Percentiles rank a stretch among this genome's conserved stretches.
These are phyloP conservation scores for Protobothrops mucrosquamatus DNA, from an alignment of 2,113 vertebrate species.

Conservation along the genomic window DNA sequence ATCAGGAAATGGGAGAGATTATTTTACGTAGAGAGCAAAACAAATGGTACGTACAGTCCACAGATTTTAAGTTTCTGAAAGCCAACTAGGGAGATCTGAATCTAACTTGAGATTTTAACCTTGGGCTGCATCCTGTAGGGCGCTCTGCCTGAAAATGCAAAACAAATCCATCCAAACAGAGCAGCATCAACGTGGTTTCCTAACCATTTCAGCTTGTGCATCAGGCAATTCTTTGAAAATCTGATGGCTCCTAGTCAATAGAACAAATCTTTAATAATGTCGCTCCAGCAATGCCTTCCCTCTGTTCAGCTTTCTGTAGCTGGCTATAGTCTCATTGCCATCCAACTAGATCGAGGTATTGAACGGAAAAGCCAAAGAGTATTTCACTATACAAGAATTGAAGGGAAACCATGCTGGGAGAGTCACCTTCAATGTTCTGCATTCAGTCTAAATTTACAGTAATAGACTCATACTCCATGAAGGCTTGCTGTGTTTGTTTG, in stretches of 20 bases:
- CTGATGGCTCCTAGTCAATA: slow-evolving; percentile 39
- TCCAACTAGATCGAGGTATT: slow-evolving; percentile 44
- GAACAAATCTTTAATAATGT: slow-evolving; percentile 49
- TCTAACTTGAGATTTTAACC: background rate
- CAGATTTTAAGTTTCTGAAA: background rate
- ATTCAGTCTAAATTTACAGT: slow-evolving; percentile 73
- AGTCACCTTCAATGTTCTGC: slow-evolving; percentile 67
- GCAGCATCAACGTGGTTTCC: background rate
- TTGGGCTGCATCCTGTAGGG: background rate
- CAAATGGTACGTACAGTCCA: background rate
- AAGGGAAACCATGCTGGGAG: slow-evolving; percentile 67
- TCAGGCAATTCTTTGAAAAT: slow-evolving; percentile 36
- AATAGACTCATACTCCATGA: slow-evolving; percentile 71
- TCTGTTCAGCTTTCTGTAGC: slow-evolving; percentile 24
- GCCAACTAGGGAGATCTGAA: background rate
- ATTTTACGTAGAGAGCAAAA: background rate
- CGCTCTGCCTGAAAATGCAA: background rate
- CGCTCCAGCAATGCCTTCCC: slow-evolving; percentile 29
- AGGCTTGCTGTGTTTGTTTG: slow-evolving; percentile 82
- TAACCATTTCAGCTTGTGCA: slow-evolving; percentile 12
- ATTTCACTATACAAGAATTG: slow-evolving; percentile 52
- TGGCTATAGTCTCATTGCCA: slow-evolving; percentile 42
- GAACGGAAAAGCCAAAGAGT: slow-evolving; percentile 46
- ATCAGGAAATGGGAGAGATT: background rate
- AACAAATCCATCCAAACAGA: background rate